phyloP scores from a whole-genome alignment of 2,797 vertebrate species.

The Semotilus atromaculatus region DNA sequence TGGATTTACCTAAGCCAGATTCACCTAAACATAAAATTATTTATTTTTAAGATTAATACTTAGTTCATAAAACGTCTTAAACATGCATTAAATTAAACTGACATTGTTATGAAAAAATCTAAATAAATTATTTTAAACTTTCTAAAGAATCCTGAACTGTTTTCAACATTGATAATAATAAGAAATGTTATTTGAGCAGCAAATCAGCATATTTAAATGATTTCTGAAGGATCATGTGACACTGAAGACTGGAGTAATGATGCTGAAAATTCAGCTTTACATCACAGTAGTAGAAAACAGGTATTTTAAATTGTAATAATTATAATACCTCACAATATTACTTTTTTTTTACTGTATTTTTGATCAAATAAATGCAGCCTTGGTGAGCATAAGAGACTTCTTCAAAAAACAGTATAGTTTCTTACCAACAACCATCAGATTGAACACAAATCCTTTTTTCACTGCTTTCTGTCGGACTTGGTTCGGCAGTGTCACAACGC shows the following conservation, averaged over 20 bases:
- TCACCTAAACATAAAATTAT: constrained; percentile 67
- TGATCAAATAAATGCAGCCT: neutral
- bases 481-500: constrained; percentile 83
- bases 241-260: neutral
- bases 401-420: too few relatives aligned
- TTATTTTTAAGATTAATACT: neutral
- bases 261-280: neutral
- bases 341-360: neutral
- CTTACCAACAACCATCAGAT: constrained; percentile 84
- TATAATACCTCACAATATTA: neutral
- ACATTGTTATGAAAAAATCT: neutral
- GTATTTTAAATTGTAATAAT: neutral
- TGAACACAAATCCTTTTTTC: constrained; percentile 89
- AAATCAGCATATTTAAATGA: neutral
- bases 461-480: constrained; percentile 86
- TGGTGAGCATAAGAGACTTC: neutral
- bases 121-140: neutral
- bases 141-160: neutral
- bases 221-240: neutral
- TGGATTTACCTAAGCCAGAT: constrained; percentile 85
- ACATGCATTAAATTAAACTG: neutral
- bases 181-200: neutral
- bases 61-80: neutral
- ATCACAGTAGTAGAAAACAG: neutral
- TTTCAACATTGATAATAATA: neutral